A percentile compares a stretch with the other conserved stretches of the same genome.
Evolutionary conservation across 2,113 vertebrate species (phyloP).

Genomic region (Polypterus bichir): DNA sequence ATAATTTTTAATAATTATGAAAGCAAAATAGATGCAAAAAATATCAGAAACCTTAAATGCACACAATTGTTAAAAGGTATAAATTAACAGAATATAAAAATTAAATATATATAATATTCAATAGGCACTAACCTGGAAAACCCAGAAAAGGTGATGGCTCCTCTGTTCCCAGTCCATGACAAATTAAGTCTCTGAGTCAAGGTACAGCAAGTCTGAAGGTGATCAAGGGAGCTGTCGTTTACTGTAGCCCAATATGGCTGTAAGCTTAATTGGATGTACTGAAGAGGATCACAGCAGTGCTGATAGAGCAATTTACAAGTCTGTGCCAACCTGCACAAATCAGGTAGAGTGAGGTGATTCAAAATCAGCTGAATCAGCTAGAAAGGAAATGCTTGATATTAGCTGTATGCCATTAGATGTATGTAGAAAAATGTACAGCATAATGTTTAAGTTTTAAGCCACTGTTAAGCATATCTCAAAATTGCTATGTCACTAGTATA

Average conservation of each 20-base stretch:
- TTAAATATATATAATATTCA: too few relatives aligned
- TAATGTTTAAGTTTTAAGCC: too few relatives aligned
- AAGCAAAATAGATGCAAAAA: too few relatives aligned
- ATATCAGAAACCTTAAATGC: too few relatives aligned
- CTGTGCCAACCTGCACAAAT: slow-evolving; percentile 89
- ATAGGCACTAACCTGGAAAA: slow-evolving; percentile 78
- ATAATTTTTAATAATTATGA: too few relatives aligned
- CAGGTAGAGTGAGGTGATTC: slow-evolving; percentile 87
- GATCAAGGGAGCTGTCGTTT: slow-evolving; percentile 74
- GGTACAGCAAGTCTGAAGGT: slow-evolving; percentile 80
- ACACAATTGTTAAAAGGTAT: too few relatives aligned
- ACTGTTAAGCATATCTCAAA: too few relatives aligned
- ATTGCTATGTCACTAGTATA: too few relatives aligned
- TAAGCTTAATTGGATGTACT: slow-evolving; percentile 92
- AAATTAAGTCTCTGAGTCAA: slow-evolving; percentile 93
- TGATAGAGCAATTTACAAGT: slow-evolving; percentile 89
- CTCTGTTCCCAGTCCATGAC: slow-evolving; percentile 92
- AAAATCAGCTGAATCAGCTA: slow-evolving; percentile 95
- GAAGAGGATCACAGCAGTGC: slow-evolving; percentile 91
- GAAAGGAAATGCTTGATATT: slow-evolving; percentile 28
- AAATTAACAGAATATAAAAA: too few relatives aligned
- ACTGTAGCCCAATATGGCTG: slow-evolving; percentile 91
- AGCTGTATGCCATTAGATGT: too few relatives aligned
- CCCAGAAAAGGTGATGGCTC: slow-evolving; percentile 74
- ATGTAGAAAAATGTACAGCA: too few relatives aligned